Evolutionary conservation across 2,797 vertebrate species (phyloP).

Genomic region (Percopsis omiscomaycus): DNA sequence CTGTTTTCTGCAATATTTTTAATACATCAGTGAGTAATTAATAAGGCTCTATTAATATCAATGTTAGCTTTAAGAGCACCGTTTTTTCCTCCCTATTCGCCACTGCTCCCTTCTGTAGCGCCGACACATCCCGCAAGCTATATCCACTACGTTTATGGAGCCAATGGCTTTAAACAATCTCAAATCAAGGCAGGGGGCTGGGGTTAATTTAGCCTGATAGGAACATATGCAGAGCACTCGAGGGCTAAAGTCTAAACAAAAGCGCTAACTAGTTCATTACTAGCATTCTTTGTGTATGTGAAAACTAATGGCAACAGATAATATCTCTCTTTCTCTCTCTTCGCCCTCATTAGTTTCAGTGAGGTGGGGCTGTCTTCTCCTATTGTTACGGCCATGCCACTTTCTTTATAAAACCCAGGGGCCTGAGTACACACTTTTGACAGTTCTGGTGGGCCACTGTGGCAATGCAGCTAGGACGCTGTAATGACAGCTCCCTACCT

Average conservation of each 20-base stretch:
- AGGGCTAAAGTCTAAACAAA: neutral
- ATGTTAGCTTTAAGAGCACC: conserved; percentile 62
- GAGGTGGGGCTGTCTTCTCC: too few relatives aligned
- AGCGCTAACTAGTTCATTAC: neutral
- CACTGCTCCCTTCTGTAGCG: conserved; percentile 48
- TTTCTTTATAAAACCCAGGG: too few relatives aligned
- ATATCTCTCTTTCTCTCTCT: too few relatives aligned
- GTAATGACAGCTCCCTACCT: too few relatives aligned
- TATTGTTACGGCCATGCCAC: too few relatives aligned
- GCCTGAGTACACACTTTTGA: too few relatives aligned
- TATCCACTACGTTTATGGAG: conserved; percentile 57
- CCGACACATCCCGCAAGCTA: conserved; percentile 41
- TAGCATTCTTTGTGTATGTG: too few relatives aligned
- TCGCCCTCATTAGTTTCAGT: too few relatives aligned
- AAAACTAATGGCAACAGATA: too few relatives aligned
- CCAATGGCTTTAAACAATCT: conserved; percentile 40
- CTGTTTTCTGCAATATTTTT: conserved; percentile 76
- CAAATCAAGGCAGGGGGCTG: conserved; percentile 17
- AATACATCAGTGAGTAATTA: conserved; percentile 77
- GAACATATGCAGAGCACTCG: neutral
- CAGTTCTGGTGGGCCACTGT: too few relatives aligned
- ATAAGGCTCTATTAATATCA: conserved; percentile 80
- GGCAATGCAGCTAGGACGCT: too few relatives aligned
- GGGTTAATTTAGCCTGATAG: conserved; percentile 7
- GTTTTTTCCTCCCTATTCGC: conserved; percentile 41